These are phyloP conservation scores for Euproctis similis DNA, from an alignment of 2,888 invertebrate genomes.

Conservation along the genomic window DNA sequence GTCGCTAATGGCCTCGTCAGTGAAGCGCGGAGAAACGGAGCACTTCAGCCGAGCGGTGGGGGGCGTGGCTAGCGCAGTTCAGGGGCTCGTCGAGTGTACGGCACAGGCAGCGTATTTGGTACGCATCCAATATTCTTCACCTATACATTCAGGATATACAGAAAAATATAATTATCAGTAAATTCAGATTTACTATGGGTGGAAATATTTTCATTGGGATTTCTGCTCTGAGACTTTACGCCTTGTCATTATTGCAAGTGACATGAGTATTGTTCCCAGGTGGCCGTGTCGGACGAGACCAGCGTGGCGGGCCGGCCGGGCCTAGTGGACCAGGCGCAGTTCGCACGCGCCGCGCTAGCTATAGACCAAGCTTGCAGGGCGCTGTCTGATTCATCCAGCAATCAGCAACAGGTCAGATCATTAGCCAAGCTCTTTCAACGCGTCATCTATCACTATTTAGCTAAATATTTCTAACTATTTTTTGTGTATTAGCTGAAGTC, in stretches of 20 bases:
- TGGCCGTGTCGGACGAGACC: conserved; percentile 93
- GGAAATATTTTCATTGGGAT: too few species aligned
- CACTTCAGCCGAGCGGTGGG: conserved; percentile 89
- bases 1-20: conserved; percentile 95
- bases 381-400: conserved; percentile 81
- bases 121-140: conserved; percentile 9
- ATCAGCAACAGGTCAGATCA: conserved; percentile 80
- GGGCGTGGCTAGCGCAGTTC: conserved; percentile 90
- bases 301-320: conserved; percentile 92
- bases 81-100: conserved; percentile 93
- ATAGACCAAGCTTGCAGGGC: conserved; percentile 92
- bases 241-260: too few species aligned
- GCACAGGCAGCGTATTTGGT: conserved; percentile 96
- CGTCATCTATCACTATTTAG: too few species aligned
- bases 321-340: conserved; percentile 90
- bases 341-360: conserved; percentile 90
- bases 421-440: too few species aligned
- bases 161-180: too few species aligned
- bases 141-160: too few species aligned
- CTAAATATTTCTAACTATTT: too few species aligned
- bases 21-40: conserved; percentile 89
- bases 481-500: too few species aligned
- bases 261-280: too few species aligned
- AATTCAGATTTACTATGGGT: too few species aligned
- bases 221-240: too few species aligned